Conservation (phyloP, 2,888 invertebrate species). For the Plagiodera versicolora region DNA sequence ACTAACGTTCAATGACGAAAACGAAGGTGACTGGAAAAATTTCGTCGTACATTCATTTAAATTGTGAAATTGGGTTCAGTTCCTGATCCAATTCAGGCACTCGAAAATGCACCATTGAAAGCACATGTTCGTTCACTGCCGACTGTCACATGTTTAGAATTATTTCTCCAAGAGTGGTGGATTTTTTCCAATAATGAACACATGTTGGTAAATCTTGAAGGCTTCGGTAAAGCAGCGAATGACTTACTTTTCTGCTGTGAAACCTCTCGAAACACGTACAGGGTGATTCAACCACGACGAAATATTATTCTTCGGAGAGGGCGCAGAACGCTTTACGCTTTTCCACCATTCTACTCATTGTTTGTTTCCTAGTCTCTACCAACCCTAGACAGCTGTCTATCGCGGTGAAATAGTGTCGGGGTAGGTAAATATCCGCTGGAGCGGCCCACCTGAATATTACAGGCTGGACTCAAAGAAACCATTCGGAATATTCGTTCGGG, state of each 20-base stretch:
- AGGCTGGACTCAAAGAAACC: neutral
- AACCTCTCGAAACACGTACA: too few relatives aligned
- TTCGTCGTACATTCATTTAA: too few relatives aligned
- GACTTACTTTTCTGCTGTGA: too few relatives aligned
- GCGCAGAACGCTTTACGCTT: too few relatives aligned
- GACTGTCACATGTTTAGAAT: neutral
- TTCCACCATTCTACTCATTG: too few relatives aligned
- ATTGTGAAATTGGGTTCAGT: conserved; percentile 19
- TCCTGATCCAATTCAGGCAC: conserved; percentile 16
- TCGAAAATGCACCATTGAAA: neutral
- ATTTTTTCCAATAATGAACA: neutral
- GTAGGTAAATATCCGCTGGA: conserved; percentile 25
- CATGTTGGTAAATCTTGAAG: too few relatives aligned
- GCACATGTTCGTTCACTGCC: neutral
- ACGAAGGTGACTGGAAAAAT: too few relatives aligned
- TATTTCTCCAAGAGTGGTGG: neutral
- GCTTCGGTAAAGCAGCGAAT: too few relatives aligned
- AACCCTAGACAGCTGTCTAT: conserved; percentile 26
- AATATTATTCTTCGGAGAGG: too few relatives aligned
- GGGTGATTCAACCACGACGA: too few relatives aligned
- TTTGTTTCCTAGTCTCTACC: too few relatives aligned
- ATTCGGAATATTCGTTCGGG: neutral
- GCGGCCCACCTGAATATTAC: conserved; percentile 5
- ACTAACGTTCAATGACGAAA: too few relatives aligned
- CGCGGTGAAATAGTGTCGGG: conserved; percentile 21